Conservation (phyloP, 1,140 invertebrate species). For the Rhopalosiphum maidis region DNA sequence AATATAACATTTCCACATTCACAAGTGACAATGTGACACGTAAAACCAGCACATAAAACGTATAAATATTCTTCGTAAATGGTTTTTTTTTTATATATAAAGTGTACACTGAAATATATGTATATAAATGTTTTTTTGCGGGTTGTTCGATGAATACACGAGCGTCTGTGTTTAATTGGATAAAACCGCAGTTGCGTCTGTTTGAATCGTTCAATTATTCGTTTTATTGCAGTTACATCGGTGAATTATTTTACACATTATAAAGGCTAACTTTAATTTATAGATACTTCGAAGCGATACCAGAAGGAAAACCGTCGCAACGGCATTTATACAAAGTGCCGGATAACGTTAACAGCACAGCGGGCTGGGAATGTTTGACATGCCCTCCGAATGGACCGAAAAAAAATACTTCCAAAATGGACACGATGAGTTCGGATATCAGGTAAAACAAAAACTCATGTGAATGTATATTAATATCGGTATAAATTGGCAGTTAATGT, state of each 20-base stretch:
- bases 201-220: neutral
- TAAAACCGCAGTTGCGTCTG: neutral
- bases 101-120: too few species aligned
- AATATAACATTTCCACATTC: too few species aligned
- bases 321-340: constrained; percentile 71
- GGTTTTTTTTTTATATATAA: too few species aligned
- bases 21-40: too few species aligned
- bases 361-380: constrained; percentile 50
- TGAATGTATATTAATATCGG: neutral
- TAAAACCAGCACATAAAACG: too few species aligned
- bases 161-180: neutral
- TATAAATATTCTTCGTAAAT: too few species aligned
- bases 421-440: constrained; percentile 4
- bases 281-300: constrained; percentile 73
- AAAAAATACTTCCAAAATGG: constrained; percentile 35
- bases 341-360: constrained; percentile 59
- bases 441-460: neutral
- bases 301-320: constrained; percentile 71
- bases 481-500: neutral
- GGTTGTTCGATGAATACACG: too few species aligned
- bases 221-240: neutral
- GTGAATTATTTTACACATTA: neutral
- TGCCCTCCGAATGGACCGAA: constrained; percentile 6
- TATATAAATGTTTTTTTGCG: too few species aligned
- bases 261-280: constrained; percentile 8